Base-by-base conservation (phyloP, 2,888 invertebrate species). In the Sarcophaga caerulescens region DNA sequence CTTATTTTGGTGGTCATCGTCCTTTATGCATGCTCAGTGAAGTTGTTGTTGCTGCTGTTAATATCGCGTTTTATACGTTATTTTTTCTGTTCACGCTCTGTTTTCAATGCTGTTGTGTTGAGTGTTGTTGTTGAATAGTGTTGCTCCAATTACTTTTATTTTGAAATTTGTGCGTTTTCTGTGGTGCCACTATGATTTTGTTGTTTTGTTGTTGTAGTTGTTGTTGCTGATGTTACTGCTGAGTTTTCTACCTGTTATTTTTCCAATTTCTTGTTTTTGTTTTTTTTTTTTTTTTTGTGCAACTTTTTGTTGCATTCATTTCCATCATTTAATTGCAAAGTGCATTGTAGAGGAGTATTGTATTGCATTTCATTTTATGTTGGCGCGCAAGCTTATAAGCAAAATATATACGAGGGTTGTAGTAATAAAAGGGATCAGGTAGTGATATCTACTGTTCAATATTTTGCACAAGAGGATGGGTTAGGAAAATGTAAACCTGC, bases 91-190 rank as follows among this genome's bases (percentile, higher is more conserved):
- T 35, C 35, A 2, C 10, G 35, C 35, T 35, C 35, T 10, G 10
- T 35, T 35, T 35, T 35, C 35, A 35, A 35, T 8, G 35, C 10
- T 35, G 35, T 35, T 35, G 10, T 10, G 35, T 35, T 35, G 8
- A 1, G 35, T 35, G 35, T 35, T 35, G 35, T 6, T 35, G 59
- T 77, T 85, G 85, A 66, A 71, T 74, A 59, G 85, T 81, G 84
- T 85, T 81, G 84, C 85, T 88, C 69, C 88, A 88, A 88, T 89
- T 88, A 89, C 85, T 88, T 88, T 88, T 88, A 88, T 88, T 88
- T 88, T 83, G 81, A 85, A 88, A 87, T 85, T 85, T 77, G 87
- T 82, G 83, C 85, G 85, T 84, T 84, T 85, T 83, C 80, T 71
- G 78, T 81, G 84, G 82, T 80, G 83, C 62, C 77, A 47, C 84